Conservation (phyloP, 2,797 vertebrate genomes). For the Gambusia yucatana region DNA sequence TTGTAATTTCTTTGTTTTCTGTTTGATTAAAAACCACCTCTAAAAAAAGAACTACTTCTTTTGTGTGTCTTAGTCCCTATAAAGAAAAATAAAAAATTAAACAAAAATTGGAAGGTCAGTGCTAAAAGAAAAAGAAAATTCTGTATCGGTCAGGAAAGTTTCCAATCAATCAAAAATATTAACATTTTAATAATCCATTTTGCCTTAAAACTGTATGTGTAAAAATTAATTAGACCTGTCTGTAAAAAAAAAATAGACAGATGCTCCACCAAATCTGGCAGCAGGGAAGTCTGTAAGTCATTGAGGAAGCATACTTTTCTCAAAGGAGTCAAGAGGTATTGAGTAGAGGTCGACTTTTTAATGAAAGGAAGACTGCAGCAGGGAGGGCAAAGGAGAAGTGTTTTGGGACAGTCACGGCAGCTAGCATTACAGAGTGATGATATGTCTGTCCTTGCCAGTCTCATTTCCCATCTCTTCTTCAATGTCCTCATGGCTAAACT, state of each 20-base stretch:
- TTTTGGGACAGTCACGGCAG: conserved; percentile 30
- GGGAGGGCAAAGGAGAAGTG: conserved; percentile 35
- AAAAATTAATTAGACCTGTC: background rate
- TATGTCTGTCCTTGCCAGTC: conserved; percentile 47
- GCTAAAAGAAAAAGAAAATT: background rate
- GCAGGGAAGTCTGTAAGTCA: conserved; percentile 51
- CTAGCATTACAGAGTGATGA: conserved; percentile 58
- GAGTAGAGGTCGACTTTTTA: conserved; percentile 43
- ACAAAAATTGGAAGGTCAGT: background rate
- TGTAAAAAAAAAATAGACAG: background rate
- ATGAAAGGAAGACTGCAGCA: conserved; percentile 34
- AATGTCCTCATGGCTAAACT: conserved; percentile 34
- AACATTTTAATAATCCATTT: background rate
- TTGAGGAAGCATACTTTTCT: conserved; percentile 53
- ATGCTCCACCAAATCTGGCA: conserved; percentile 37
- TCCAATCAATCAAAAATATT: background rate
- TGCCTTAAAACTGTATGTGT: background rate
- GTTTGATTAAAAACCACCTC: background rate
- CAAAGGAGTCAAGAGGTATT: conserved; percentile 52
- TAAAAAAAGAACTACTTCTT: background rate
- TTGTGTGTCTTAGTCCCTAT: background rate
- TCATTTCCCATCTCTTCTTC: conserved; percentile 42
- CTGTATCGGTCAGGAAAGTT: too few species aligned
- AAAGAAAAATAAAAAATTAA: background rate
- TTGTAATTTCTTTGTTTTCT: background rate